Percentiles rank a stretch among this genome's conserved stretches.
These are phyloP conservation scores for Gymnothorax javanicus DNA, from an alignment of 2,797 vertebrate species.

Conservation along the genomic window DNA sequence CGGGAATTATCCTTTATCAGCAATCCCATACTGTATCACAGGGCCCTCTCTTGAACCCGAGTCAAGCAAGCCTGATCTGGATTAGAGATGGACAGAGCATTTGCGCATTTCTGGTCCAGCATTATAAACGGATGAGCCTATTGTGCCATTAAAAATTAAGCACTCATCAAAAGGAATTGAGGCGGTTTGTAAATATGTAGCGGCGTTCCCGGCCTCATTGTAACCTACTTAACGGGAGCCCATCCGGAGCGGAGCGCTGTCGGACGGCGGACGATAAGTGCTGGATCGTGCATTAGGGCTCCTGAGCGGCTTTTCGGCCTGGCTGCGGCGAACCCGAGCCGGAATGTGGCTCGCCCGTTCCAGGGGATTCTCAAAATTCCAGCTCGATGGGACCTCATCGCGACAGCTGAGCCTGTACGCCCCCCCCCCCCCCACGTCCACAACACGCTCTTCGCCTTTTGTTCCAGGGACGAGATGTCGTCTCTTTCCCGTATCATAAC, in stretches of 20 bases:
- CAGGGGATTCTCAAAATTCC: slow-evolving; percentile 76
- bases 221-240: slow-evolving; percentile 79
- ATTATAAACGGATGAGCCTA: slow-evolving; percentile 75
- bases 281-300: slow-evolving; percentile 76
- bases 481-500: slow-evolving; percentile 20
- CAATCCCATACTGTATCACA: slow-evolving; percentile 78
- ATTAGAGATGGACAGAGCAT: slow-evolving; percentile 77
- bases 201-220: slow-evolving; percentile 74
- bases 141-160: slow-evolving; percentile 79
- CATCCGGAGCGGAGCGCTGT: slow-evolving; percentile 75
- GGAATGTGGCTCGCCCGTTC: slow-evolving; percentile 65
- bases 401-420: slow-evolving; percentile 68
- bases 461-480: slow-evolving; percentile 45
- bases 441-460: slow-evolving; percentile 9
- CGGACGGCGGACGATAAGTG: slow-evolving; percentile 79
- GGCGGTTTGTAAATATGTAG: slow-evolving; percentile 67
- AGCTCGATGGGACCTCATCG: slow-evolving; percentile 68
- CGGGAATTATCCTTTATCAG: slow-evolving; percentile 82
- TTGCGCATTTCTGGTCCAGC: slow-evolving; percentile 75
- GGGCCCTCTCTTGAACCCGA: slow-evolving; percentile 73
- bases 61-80: slow-evolving; percentile 71
- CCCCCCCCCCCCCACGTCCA: slow-evolving; percentile 64
- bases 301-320: slow-evolving; percentile 68
- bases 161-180: slow-evolving; percentile 75
- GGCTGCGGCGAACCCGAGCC: slow-evolving; percentile 37